phyloP scores from a whole-genome alignment of 2,797 vertebrate genomes.

The Cetoscarus ocellatus region DNA sequence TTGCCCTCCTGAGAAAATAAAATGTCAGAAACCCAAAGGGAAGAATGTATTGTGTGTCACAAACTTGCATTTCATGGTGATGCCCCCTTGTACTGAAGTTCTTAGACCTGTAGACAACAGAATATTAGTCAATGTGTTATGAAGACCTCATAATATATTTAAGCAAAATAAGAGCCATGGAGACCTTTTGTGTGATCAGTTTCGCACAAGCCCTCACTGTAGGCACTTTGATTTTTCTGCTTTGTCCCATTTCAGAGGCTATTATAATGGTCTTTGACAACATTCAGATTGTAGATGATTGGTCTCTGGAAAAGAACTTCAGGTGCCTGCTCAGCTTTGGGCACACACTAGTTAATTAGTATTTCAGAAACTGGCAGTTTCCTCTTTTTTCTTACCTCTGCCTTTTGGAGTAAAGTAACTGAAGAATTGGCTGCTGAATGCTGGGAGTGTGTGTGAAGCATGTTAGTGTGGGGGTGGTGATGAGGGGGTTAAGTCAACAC shows the following conservation, averaged over 20 bases:
- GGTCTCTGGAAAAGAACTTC: slow-evolving; percentile 59
- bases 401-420: slow-evolving; percentile 57
- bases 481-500: slow-evolving; percentile 63
- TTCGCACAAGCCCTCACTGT: slow-evolving; percentile 64
- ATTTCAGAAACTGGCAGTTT: slow-evolving; percentile 67
- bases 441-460: slow-evolving; percentile 58
- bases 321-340: slow-evolving; percentile 51
- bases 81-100: too few relatives aligned
- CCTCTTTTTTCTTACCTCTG: slow-evolving; percentile 57
- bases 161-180: slow-evolving; percentile 2
- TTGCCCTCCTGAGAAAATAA: too few relatives aligned
- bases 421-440: slow-evolving; percentile 53
- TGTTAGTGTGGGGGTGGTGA: slow-evolving; percentile 41
- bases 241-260: slow-evolving; percentile 73
- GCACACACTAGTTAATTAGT: slow-evolving; percentile 51
- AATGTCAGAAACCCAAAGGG: too few relatives aligned
- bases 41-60: too few relatives aligned
- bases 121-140: too few relatives aligned
- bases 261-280: slow-evolving; percentile 78
- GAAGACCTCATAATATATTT: too few relatives aligned
- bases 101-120: too few relatives aligned
- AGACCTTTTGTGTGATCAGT: slow-evolving; percentile 66
- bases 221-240: slow-evolving; percentile 16
- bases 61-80: too few relatives aligned
- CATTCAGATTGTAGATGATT: slow-evolving; percentile 71